phyloP scores from a whole-genome alignment of 2,888 invertebrate species.

The Thereva nobilitata region DNA sequence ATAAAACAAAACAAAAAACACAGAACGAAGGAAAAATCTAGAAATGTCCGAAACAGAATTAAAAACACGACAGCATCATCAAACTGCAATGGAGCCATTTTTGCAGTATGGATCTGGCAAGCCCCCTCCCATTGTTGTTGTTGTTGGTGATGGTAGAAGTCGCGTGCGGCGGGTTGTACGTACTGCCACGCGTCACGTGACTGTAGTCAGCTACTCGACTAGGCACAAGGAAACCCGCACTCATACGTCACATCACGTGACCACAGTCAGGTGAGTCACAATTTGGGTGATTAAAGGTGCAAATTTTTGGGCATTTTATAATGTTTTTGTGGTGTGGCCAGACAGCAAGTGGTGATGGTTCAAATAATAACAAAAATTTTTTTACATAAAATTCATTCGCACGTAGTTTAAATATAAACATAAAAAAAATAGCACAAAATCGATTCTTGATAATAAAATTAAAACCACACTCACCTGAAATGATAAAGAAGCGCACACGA shows the following conservation, averaged over 20 bases:
- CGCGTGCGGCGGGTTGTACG: slow-evolving; percentile 58
- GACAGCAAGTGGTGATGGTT: too few relatives aligned
- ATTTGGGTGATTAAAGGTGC: background rate
- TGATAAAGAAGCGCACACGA: too few relatives aligned
- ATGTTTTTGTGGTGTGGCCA: too few relatives aligned
- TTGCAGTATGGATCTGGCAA: slow-evolving; percentile 55
- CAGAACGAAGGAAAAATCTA: background rate
- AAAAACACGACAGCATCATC: slow-evolving; percentile 6
- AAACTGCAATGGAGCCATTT: slow-evolving; percentile 50
- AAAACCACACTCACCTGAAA: too few relatives aligned
- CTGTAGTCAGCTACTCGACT: slow-evolving; percentile 58
- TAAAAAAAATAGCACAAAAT: too few relatives aligned
- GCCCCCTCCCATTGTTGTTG: slow-evolving; percentile 57
- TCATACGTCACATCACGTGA: slow-evolving; percentile 59
- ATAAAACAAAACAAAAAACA: slow-evolving; percentile 2
- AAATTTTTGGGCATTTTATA: background rate
- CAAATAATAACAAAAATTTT: too few relatives aligned
- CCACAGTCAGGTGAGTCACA: slow-evolving; percentile 57
- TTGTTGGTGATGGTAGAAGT: slow-evolving; percentile 58
- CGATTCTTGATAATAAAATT: too few relatives aligned
- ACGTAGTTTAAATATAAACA: too few relatives aligned
- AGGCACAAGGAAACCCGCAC: slow-evolving; percentile 58
- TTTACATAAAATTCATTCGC: too few relatives aligned
- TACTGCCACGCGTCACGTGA: slow-evolving; percentile 58
- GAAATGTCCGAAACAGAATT: slow-evolving; percentile 21